phyloP scores from a whole-genome alignment of 2,113 vertebrate species.

The Cyanoderma ruficeps region DNA sequence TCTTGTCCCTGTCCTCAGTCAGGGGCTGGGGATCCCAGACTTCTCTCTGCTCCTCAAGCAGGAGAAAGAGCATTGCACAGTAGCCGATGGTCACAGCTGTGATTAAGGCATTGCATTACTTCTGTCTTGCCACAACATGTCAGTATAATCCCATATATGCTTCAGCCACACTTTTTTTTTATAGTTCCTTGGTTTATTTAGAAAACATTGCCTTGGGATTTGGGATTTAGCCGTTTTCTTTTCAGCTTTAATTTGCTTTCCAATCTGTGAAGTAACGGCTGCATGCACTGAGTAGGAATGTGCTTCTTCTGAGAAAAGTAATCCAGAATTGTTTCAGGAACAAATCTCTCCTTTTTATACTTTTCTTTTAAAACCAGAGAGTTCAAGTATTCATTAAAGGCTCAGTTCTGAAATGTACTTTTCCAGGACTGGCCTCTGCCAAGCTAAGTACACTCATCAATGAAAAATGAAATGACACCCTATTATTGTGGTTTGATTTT shows the following conservation, averaged over 20 bases:
- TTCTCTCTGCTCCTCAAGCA: background rate
- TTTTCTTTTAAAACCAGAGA: background rate
- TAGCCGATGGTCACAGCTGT: background rate
- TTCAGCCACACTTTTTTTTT: background rate
- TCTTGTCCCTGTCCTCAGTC: background rate
- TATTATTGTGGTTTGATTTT: background rate
- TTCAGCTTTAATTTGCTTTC: background rate
- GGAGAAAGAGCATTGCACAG: background rate
- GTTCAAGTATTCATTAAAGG: background rate
- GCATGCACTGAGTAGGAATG: background rate
- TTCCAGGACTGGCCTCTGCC: background rate
- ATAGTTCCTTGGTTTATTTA: background rate
- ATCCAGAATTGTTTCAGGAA: background rate
- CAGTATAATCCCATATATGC: slow-evolving; percentile 3
- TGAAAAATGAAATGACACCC: background rate
- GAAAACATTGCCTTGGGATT: background rate
- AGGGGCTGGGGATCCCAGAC: background rate
- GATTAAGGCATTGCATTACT: slow-evolving; percentile 5
- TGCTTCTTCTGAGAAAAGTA: background rate
- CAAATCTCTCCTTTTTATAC: background rate
- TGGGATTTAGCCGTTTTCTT: background rate
- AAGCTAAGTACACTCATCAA: background rate
- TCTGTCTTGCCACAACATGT: slow-evolving; percentile 33
- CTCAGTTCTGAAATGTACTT: background rate
- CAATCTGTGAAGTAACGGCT: background rate